These are phyloP conservation scores for Lethenteron reissneri DNA, from an alignment of 2,113 vertebrate species.

Conservation along the genomic window DNA sequence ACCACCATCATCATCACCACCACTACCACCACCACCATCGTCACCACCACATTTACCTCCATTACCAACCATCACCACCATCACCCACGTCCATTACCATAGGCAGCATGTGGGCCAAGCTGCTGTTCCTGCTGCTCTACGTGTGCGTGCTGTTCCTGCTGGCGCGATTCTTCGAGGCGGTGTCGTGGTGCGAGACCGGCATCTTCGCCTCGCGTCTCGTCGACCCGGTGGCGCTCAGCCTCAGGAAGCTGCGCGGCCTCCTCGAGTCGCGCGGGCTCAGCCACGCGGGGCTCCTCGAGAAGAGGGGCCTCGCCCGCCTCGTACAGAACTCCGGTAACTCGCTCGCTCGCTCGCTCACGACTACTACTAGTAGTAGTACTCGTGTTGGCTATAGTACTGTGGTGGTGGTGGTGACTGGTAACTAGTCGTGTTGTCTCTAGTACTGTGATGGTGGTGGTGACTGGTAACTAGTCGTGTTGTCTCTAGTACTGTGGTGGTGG, in stretches of 20 bases:
- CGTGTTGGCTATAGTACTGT: neutral
- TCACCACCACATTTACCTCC: neutral
- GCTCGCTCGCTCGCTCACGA: too few species aligned
- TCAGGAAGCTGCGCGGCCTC: slow-evolving; percentile 65
- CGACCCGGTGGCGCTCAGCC: slow-evolving; percentile 69
- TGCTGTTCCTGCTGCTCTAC: slow-evolving; percentile 70
- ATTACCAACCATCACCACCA: too few species aligned
- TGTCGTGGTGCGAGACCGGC: slow-evolving; percentile 83
- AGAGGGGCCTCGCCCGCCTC: slow-evolving; percentile 65
- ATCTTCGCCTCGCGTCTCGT: slow-evolving; percentile 71
- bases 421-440: too few species aligned
- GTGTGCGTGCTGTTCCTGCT: slow-evolving; percentile 61
- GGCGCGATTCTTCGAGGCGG: slow-evolving; percentile 66
- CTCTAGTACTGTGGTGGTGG: too few species aligned
- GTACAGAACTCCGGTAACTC: slow-evolving; percentile 61
- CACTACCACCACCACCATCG: too few species aligned
- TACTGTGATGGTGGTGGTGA: too few species aligned
- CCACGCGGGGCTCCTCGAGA: slow-evolving; percentile 57
- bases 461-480: too few species aligned
- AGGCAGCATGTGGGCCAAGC: slow-evolving; percentile 63
- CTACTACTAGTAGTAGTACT: too few species aligned
- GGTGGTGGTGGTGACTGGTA: too few species aligned
- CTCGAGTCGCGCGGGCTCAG: slow-evolving; percentile 69
- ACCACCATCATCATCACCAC: neutral
- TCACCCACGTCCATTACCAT: too few species aligned